Evolutionary conservation across 1,140 invertebrate genomes (phyloP).

Genomic region (Grapholita molesta): DNA sequence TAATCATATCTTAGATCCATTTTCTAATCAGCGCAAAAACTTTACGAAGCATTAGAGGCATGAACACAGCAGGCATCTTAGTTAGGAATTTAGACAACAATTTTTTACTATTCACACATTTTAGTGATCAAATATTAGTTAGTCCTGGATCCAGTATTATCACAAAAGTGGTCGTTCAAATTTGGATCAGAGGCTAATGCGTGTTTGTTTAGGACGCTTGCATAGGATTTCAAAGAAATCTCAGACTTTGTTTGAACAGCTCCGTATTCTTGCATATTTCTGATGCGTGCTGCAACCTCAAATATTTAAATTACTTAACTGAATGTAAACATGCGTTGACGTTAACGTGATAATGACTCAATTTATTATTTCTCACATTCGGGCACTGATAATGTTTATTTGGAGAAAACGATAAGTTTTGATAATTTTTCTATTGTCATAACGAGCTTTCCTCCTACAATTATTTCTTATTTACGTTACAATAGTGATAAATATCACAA

Average conservation of each 20-base stretch:
- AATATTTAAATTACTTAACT: constrained; percentile 13
- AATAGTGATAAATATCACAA: not conserved
- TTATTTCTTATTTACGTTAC: not conserved
- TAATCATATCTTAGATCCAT: not conserved
- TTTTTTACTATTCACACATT: not conserved
- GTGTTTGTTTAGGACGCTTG: constrained; percentile 13
- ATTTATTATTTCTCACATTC: not conserved
- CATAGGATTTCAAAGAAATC: not conserved
- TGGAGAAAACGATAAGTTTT: not conserved
- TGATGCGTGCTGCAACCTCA: not conserved
- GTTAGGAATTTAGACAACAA: not conserved
- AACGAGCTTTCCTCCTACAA: not conserved
- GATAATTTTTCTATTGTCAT: not conserved
- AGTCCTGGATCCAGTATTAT: not conserved
- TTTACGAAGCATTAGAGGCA: not conserved
- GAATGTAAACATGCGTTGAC: not conserved
- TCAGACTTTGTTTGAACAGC: not conserved
- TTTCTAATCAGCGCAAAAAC: constrained; percentile 6
- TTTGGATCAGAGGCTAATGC: not conserved
- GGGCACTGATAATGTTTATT: not conserved
- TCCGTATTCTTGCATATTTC: not conserved
- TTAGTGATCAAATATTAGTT: not conserved
- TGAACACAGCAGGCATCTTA: not conserved
- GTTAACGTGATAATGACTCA: constrained; percentile 3
- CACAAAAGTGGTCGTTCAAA: constrained; percentile 3